A percentile compares a stretch with the other conserved stretches of the same genome.
Evolutionary conservation across 2,797 vertebrate genomes (phyloP).

Genomic region (Psittacula echo): DNA sequence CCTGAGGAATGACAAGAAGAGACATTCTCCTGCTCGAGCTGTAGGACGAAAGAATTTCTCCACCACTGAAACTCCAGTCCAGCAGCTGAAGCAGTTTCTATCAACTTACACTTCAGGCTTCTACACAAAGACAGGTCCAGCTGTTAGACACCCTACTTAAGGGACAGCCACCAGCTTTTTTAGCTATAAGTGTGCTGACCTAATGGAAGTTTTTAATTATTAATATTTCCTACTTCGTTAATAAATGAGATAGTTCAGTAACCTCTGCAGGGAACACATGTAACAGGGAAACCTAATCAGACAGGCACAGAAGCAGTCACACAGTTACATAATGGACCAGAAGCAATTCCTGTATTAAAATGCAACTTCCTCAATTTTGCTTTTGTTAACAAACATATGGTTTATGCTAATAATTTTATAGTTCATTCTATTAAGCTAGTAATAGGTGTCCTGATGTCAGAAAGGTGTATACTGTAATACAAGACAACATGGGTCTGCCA

Average conservation of each 20-base stretch:
- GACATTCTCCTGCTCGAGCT: neutral
- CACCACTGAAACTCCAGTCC: neutral
- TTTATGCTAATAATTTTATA: neutral
- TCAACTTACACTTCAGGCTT: neutral
- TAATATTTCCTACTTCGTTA: slow-evolving; percentile 33
- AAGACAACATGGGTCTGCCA: neutral
- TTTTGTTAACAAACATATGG: neutral
- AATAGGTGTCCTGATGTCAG: neutral
- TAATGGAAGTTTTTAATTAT: slow-evolving; percentile 44
- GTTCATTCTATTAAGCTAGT: neutral
- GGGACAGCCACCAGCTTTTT: neutral
- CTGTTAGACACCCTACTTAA: neutral
- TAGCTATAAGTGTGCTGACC: neutral
- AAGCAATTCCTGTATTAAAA: neutral
- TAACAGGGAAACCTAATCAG: neutral
- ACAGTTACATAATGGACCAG: neutral
- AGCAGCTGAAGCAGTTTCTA: neutral
- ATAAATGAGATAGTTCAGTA: neutral
- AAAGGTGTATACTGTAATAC: neutral
- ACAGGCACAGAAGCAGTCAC: neutral
- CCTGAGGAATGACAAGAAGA: neutral
- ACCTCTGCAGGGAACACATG: neutral
- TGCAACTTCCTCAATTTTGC: neutral
- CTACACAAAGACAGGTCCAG: neutral
- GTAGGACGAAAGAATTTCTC: neutral